phyloP scores from a whole-genome alignment of 2,113 vertebrate species.

The Odocoileus hemionus region DNA sequence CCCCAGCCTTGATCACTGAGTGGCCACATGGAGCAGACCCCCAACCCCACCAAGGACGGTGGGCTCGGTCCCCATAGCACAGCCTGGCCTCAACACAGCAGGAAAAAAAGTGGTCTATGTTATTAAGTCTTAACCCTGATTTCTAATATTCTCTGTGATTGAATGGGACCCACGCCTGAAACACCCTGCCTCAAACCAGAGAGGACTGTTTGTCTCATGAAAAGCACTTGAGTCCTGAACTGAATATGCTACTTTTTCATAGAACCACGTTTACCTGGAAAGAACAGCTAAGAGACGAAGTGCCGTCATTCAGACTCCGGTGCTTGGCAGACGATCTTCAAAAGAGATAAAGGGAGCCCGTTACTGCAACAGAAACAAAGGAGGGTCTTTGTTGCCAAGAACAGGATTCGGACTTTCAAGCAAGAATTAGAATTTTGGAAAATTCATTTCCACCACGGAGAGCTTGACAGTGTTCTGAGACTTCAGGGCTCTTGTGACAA shows the following conservation, averaged over 20 bases:
- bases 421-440: neutral
- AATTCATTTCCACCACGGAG: rapidly evolving
- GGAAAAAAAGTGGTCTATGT: rapidly evolving
- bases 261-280: neutral
- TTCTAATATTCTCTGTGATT: neutral
- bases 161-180: neutral
- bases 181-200: neutral
- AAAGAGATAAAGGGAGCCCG: neutral
- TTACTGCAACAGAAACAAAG: neutral
- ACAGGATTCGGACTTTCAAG: neutral
- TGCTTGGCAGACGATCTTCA: neutral
- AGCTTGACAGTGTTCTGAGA: neutral
- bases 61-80: rapidly evolving
- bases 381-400: neutral
- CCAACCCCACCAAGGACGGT: rapidly evolving
- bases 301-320: neutral
- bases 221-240: neutral
- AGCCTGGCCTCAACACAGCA: neutral
- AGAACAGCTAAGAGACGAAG: neutral
- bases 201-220: too few species aligned
- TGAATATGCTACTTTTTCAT: neutral
- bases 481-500: neutral
- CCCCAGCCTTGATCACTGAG: neutral
- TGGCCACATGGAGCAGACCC: rapidly evolving
- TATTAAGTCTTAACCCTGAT: neutral